Conservation (phyloP, 1,140 invertebrate species). For the Tyrophagus putrescentiae region DNA sequence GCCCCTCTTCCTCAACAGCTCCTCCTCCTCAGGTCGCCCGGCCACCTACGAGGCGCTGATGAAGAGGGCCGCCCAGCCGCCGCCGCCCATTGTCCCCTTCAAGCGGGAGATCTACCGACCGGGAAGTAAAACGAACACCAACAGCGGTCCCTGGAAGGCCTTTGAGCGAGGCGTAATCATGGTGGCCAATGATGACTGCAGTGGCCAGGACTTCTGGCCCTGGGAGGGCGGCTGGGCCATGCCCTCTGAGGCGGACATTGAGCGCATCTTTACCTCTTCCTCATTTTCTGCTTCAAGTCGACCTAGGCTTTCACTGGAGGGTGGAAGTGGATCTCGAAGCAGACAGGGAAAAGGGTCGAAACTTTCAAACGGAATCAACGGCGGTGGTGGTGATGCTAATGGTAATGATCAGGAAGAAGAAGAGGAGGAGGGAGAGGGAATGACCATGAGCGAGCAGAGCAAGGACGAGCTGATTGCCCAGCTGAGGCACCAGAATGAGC, state of each 20-base stretch:
- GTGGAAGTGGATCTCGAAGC: too few species aligned
- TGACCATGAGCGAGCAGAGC: not conserved
- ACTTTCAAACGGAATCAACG: not conserved
- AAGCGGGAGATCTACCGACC: constrained; percentile 2
- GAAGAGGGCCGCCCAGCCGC: not conserved
- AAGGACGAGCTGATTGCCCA: not conserved
- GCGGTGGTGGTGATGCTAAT: not conserved
- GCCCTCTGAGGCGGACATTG: not conserved
- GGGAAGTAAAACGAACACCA: not conserved
- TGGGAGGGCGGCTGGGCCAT: not conserved
- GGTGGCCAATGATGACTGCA: not conserved
- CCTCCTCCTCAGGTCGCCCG: too few species aligned
- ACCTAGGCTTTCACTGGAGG: too few species aligned
- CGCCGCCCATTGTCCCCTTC: not conserved
- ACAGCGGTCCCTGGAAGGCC: not conserved
- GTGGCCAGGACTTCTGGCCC: not conserved
- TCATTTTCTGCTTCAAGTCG: too few species aligned
- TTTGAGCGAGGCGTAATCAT: not conserved
- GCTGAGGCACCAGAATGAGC: not conserved
- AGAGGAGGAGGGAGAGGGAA: not conserved
- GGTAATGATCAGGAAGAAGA: not conserved
- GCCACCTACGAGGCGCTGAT: not conserved
- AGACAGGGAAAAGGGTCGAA: not conserved
- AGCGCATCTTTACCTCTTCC: not conserved
- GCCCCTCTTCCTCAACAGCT: too few species aligned